A percentile compares a stretch with the other conserved stretches of the same genome.
These are phyloP conservation scores for Epizoanthus fatuus DNA, from an alignment of 92 coral and sea anemone species.

Conservation along the genomic window DNA sequence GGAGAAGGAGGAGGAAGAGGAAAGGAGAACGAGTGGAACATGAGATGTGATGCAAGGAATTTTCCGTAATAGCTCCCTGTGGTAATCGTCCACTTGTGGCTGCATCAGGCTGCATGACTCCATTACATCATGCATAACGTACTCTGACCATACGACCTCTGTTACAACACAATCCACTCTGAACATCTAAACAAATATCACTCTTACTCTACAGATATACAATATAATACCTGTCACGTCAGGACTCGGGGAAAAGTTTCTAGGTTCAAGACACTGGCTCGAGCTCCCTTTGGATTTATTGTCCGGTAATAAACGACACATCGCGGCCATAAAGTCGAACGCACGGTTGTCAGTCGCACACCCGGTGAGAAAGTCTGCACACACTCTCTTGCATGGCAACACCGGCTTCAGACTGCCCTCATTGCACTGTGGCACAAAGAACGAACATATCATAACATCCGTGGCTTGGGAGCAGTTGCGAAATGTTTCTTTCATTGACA, in stretches of 20 bases:
- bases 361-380: neutral
- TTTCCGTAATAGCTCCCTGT: too few species aligned
- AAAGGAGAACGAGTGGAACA: too few species aligned
- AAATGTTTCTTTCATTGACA: neutral
- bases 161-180: too few species aligned
- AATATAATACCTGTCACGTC: neutral
- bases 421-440: neutral
- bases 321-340: slow-evolving; percentile 6
- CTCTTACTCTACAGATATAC: too few species aligned
- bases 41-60: too few species aligned
- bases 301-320: neutral
- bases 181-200: too few species aligned
- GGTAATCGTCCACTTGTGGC: too few species aligned
- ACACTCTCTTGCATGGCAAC: neutral
- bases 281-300: neutral
- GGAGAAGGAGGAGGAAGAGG: too few species aligned
- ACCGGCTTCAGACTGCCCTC: neutral
- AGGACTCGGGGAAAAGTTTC: neutral
- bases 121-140: too few species aligned
- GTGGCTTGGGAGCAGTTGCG: slow-evolving; percentile 2
- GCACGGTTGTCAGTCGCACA: neutral
- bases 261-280: neutral
- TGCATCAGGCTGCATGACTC: too few species aligned
- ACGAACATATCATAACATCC: slow-evolving; percentile 8
- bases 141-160: too few species aligned